Evolutionary conservation across 1,140 invertebrate species (phyloP).

Genomic region (Dinothrombium tinctorium): DNA sequence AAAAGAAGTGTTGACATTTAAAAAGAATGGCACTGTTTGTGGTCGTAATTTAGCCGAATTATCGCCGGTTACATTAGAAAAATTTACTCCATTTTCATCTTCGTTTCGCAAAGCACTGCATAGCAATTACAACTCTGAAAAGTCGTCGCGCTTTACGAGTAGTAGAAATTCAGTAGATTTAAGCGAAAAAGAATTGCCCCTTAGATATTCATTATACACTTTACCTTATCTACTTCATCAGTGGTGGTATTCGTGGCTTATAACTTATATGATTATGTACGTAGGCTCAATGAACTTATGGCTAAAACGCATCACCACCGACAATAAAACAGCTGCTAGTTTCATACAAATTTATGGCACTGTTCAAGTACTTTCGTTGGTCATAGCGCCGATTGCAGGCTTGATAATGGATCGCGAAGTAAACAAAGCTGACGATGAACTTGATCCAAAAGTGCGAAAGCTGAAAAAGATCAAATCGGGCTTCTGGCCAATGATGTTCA

Average conservation of each 20-base stretch:
- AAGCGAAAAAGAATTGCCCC: background rate
- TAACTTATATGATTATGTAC: constrained; percentile 16
- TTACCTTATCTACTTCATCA: constrained; percentile 13
- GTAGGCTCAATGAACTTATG: constrained; percentile 15
- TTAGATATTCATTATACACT: constrained; percentile 9
- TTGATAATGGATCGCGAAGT: constrained; percentile 14
- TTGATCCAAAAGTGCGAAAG: constrained; percentile 11
- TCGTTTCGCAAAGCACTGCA: no score
- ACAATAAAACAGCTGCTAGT: constrained; percentile 3
- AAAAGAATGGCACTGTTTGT: background rate
- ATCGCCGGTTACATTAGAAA: background rate
- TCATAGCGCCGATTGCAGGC: constrained; percentile 13
- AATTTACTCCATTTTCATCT: no score
- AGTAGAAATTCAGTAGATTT: background rate
- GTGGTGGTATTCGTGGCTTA: constrained; percentile 16
- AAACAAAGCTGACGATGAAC: constrained; percentile 4
- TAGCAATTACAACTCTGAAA: no score
- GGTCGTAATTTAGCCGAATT: background rate
- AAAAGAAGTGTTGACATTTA: no score
- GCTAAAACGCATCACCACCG: constrained; percentile 9
- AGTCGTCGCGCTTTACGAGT: no score
- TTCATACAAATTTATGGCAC: constrained; percentile 14
- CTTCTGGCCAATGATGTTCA: constrained; percentile 16
- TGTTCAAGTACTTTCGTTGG: constrained; percentile 12
- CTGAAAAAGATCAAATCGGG: constrained; percentile 12